phyloP scores from a whole-genome alignment of 1,140 invertebrate species.

The Drosophila albomicans region DNA sequence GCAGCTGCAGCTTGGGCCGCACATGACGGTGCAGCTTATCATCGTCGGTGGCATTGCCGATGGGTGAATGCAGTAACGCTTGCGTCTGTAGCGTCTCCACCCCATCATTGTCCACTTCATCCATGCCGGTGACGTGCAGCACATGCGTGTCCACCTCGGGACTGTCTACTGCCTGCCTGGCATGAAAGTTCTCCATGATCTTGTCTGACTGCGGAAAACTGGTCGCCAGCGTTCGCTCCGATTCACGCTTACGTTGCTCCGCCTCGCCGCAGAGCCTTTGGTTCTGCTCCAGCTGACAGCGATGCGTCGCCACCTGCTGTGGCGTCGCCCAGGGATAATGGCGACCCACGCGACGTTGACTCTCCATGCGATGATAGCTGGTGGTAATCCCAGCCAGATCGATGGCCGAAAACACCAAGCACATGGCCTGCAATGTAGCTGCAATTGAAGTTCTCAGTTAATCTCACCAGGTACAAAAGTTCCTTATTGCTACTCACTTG shows the following conservation, averaged over 20 bases:
- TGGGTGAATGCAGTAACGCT: slow-evolving; percentile 55
- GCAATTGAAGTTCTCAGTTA: slow-evolving; percentile 60
- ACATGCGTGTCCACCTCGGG: slow-evolving; percentile 42
- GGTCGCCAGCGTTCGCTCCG: slow-evolving; percentile 67
- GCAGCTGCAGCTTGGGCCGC: slow-evolving; percentile 45
- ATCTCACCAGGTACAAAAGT: background rate
- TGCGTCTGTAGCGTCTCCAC: slow-evolving; percentile 59
- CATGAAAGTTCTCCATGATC: slow-evolving; percentile 78
- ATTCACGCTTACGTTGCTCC: slow-evolving; percentile 60
- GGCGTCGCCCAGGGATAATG: slow-evolving; percentile 89
- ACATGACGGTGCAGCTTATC: slow-evolving; percentile 63
- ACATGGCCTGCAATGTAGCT: slow-evolving; percentile 88
- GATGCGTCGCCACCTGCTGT: slow-evolving; percentile 57
- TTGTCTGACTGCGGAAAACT: slow-evolving; percentile 79
- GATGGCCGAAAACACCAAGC: slow-evolving; percentile 88
- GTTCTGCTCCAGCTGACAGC: slow-evolving; percentile 60
- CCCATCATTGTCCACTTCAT: slow-evolving; percentile 77
- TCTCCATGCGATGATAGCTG: slow-evolving; percentile 90
- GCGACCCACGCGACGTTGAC: slow-evolving; percentile 89
- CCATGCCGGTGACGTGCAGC: slow-evolving; percentile 49
- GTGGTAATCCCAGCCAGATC: slow-evolving; percentile 89
- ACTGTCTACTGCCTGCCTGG: slow-evolving; percentile 1
- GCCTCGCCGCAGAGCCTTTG: slow-evolving; percentile 62
- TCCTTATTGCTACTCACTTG: slow-evolving; percentile 55
- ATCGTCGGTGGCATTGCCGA: slow-evolving; percentile 70